A percentile compares a stretch with the other conserved stretches of the same genome.
Conservation (phyloP, 2,797 vertebrate genomes). For the Alfaro cultratus region DNA sequence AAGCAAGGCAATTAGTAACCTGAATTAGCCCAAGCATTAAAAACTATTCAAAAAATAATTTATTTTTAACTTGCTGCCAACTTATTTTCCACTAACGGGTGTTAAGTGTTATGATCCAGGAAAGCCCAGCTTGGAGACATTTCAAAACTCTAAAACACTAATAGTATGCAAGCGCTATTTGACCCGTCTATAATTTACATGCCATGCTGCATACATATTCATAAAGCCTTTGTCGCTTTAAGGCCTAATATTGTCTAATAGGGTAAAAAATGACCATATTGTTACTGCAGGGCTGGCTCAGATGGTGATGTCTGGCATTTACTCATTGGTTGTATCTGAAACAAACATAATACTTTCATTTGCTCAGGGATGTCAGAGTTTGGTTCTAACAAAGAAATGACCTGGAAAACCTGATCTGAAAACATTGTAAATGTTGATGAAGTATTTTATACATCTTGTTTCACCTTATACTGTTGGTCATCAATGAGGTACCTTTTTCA, state of each 20-base stretch:
- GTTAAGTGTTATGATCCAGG: constrained; percentile 21
- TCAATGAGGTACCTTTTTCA: not conserved
- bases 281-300: constrained; percentile 40
- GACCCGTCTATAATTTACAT: constrained; percentile 57
- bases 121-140: constrained; percentile 12
- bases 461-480: not conserved
- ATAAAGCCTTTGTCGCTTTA: constrained; percentile 43
- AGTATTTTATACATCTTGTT: not conserved
- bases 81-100: constrained; percentile 17
- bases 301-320: constrained; percentile 40
- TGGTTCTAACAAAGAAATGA: constrained; percentile 8
- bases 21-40: constrained; percentile 4
- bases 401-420: constrained; percentile 11
- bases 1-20: constrained; percentile 1
- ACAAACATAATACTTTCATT: constrained; percentile 29
- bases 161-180: constrained; percentile 56
- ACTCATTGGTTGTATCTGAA: constrained; percentile 47
- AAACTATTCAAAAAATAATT: constrained; percentile 10
- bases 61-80: constrained; percentile 17
- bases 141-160: constrained; percentile 44
- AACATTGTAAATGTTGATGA: not conserved
- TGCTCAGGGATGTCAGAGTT: constrained; percentile 10
- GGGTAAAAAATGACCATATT: constrained; percentile 35
- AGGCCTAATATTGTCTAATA: constrained; percentile 43
- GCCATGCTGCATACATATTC: constrained; percentile 54